Base-by-base conservation (phyloP, 2,113 vertebrate genomes). In the Caranx ignobilis region DNA sequence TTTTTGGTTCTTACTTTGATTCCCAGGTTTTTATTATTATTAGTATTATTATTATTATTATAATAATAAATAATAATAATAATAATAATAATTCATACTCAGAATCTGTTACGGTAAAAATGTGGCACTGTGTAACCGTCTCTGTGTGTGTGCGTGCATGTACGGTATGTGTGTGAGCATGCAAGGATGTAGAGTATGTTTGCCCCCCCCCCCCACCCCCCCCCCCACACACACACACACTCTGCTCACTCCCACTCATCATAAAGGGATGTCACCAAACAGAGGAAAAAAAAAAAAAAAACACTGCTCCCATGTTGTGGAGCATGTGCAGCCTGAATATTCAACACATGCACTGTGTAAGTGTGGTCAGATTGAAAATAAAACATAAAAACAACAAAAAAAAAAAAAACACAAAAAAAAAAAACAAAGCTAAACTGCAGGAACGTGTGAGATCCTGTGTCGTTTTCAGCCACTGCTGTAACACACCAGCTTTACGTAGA, bases 41-140 rank as follows among this genome's bases (percentile, higher is more conserved):
- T 26, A 26, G 1, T 26, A 26, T 26, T 26, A 26, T 26, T 1
- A 26, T 26, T 26, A 26, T 26, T 26, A 26, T 26, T 26, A 26
- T 26, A n/a, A n/a, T n/a, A n/a, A n/a, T n/a, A n/a, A n/a, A n/a
- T n/a, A n/a, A n/a, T 26, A 26, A 26, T 26, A 26, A 1, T 26
- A 26, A 26, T 26, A 26, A 26, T 26, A 26, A 26, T 26, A 26
- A 26, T 26, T 72, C 79, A 87, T 83, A 74, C 78, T 89, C 82
- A 75, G 65, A 86, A 71, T 81, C 56, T 81, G 74, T 87, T 64
- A 75, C 41, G 77, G 32, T 77, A 55, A 82, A 82, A 71, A 76
- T 72, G 75, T 87, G 75, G 72, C 87, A 75, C 48, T 62, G 77
- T 87, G 79, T 76, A 55, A 61, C 77, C 32, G 57, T 84, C 54